These are phyloP conservation scores for Brachyptera risi DNA, from an alignment of 2,888 invertebrate genomes.

Conservation along the genomic window DNA sequence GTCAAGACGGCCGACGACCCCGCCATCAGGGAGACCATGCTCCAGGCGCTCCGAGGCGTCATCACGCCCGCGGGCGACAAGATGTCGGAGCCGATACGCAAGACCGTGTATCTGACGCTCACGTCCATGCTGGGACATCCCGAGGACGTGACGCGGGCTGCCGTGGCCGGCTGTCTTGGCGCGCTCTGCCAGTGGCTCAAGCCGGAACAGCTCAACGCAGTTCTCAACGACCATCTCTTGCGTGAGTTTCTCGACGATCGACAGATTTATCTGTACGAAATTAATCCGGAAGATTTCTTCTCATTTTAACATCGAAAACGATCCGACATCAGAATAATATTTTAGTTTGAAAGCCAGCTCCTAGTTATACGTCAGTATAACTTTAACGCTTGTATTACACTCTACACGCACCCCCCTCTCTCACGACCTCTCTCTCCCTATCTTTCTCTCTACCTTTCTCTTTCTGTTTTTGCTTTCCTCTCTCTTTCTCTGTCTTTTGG, in stretches of 20 bases:
- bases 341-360: too few relatives aligned
- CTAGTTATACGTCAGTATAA: too few relatives aligned
- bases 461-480: too few relatives aligned
- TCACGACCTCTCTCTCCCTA: too few relatives aligned
- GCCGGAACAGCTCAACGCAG: constrained; percentile 66
- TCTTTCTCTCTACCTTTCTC: too few relatives aligned
- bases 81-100: constrained; percentile 76
- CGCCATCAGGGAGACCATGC: constrained; percentile 82
- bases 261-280: too few relatives aligned
- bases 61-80: constrained; percentile 82
- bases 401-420: too few relatives aligned
- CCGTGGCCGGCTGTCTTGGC: constrained; percentile 87
- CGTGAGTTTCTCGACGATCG: constrained; percentile 47
- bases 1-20: constrained; percentile 82
- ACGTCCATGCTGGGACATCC: constrained; percentile 62
- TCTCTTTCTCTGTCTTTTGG: too few relatives aligned
- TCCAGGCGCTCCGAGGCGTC: constrained; percentile 76
- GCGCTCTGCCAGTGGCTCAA: constrained; percentile 74
- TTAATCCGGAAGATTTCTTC: too few relatives aligned
- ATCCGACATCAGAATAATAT: too few relatives aligned
- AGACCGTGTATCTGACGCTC: constrained; percentile 66
- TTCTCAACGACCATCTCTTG: constrained; percentile 71
- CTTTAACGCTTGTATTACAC: too few relatives aligned
- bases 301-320: too few relatives aligned
- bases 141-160: constrained; percentile 77